Evolutionary conservation across 2,888 invertebrate species (phyloP).

Genomic region (Hypolimnas misippus): DNA sequence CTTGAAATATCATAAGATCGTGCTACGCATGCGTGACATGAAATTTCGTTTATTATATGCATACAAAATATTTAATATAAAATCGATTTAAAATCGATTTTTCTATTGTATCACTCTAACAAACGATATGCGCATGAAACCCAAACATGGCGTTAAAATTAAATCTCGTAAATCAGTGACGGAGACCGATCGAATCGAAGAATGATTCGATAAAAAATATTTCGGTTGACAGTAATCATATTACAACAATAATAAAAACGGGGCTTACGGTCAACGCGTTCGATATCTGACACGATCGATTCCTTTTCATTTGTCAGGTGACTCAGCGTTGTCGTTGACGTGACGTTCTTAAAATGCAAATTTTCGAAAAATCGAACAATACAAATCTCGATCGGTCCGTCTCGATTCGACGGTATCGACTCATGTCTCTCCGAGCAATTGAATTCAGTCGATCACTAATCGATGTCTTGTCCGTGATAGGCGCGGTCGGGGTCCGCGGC

Average conservation of each 20-base stretch:
- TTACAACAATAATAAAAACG: conserved; percentile 75
- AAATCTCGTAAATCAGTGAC: conserved; percentile 24
- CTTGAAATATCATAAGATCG: conserved; percentile 68
- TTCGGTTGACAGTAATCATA: conserved; percentile 79
- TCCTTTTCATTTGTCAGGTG: conserved; percentile 80
- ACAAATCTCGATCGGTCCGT: conserved; percentile 76
- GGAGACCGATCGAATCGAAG: conserved; percentile 30
- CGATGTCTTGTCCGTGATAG: conserved; percentile 84
- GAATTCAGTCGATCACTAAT: conserved; percentile 85
- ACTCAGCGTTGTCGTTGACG: conserved; percentile 81
- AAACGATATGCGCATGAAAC: not conserved
- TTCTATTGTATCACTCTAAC: not conserved
- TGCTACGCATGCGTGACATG: conserved; percentile 44
- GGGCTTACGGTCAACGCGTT: conserved; percentile 81
- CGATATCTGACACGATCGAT: conserved; percentile 78
- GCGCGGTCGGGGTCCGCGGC: conserved; percentile 81
- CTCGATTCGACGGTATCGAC: conserved; percentile 79
- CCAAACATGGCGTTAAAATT: conserved; percentile 22
- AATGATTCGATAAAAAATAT: conserved; percentile 48
- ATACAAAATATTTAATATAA: conserved; percentile 19
- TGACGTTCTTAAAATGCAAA: conserved; percentile 83
- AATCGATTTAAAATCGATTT: conserved; percentile 15
- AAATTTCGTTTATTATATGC: conserved; percentile 29
- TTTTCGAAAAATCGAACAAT: conserved; percentile 81
- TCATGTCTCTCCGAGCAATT: conserved; percentile 81